Conservation (phyloP, 2,113 vertebrate genomes). For the Probosciger aterrimus region DNA sequence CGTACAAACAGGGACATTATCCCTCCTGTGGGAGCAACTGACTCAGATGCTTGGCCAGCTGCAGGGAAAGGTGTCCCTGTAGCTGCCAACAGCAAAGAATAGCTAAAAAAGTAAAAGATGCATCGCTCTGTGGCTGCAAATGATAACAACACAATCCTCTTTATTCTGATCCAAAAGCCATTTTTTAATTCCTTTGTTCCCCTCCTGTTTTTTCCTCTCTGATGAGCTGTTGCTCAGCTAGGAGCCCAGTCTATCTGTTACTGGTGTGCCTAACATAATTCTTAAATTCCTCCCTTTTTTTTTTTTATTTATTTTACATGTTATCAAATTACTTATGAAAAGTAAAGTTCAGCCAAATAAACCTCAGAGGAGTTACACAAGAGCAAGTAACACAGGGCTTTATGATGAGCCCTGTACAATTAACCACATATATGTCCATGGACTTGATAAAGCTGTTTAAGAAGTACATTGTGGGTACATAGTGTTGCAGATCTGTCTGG, state of each 20-base stretch:
- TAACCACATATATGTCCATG: background rate
- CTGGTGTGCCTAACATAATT: background rate
- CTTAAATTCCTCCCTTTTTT: background rate
- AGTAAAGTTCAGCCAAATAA: conserved; percentile 15
- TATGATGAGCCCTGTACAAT: background rate
- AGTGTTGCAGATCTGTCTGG: background rate
- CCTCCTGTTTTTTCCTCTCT: conserved; percentile 48
- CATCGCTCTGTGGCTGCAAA: background rate
- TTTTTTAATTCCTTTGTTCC: conserved; percentile 30
- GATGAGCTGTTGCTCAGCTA: background rate
- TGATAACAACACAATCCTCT: background rate
- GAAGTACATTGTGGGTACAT: background rate
- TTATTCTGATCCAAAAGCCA: conserved; percentile 2
- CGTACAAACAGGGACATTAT: background rate
- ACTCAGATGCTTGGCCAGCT: conserved; percentile 28
- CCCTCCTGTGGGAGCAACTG: conserved; percentile 23
- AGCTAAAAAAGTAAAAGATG: background rate
- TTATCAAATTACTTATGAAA: background rate
- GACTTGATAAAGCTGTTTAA: background rate
- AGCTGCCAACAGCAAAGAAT: background rate
- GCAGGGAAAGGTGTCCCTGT: conserved; percentile 34
- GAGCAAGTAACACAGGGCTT: background rate
- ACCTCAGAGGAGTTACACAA: background rate
- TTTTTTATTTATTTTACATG: background rate
- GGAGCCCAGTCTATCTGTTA: background rate